These are phyloP conservation scores for Heliconius cydno DNA, from an alignment of 2,888 invertebrate genomes.

Conservation along the genomic window DNA sequence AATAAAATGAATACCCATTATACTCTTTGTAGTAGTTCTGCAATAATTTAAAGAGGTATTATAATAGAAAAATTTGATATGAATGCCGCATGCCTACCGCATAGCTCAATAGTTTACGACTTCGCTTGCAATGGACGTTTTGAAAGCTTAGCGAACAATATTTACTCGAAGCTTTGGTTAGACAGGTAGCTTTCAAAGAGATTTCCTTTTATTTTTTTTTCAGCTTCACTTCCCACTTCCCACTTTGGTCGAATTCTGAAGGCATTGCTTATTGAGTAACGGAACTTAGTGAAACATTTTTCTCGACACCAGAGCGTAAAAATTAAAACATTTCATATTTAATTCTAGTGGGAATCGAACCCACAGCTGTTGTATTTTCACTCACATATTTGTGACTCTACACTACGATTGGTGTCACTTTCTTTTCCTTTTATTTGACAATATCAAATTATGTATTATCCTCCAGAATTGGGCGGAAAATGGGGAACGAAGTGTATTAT, in stretches of 20 bases:
- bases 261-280: neutral
- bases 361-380: too few relatives aligned
- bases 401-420: too few relatives aligned
- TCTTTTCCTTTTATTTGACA: too few relatives aligned
- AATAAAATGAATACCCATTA: neutral
- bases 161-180: neutral
- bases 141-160: conserved; percentile 11
- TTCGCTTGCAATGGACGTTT: conserved; percentile 13
- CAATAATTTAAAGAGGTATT: neutral
- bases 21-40: neutral
- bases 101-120: conserved; percentile 1
- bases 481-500: too few relatives aligned
- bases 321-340: too few relatives aligned
- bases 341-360: too few relatives aligned
- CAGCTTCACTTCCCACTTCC: neutral
- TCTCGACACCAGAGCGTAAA: too few relatives aligned
- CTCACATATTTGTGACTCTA: too few relatives aligned
- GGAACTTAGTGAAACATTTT: too few relatives aligned
- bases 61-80: neutral
- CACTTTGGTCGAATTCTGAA: too few relatives aligned
- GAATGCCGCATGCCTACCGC: conserved; percentile 4
- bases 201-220: neutral
- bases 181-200: neutral
- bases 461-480: too few relatives aligned
- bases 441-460: too few relatives aligned